Conservation (phyloP, 2,113 vertebrate genomes). For the Sinocyclocheilus maitianheensis region DNA sequence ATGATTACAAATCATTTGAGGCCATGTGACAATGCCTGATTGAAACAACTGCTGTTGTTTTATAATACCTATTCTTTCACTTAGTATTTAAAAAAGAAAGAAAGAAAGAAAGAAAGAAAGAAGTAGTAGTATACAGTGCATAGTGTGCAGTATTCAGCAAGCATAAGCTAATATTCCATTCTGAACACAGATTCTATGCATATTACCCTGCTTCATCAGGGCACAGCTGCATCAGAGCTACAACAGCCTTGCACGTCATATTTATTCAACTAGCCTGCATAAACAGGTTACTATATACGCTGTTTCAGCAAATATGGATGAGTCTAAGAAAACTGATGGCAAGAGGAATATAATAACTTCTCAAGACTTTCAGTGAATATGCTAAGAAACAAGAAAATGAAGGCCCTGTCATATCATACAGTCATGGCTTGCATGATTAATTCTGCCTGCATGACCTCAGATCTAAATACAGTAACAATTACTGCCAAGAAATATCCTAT, state of each 20-base stretch:
- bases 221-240: neutral
- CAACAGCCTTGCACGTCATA: neutral
- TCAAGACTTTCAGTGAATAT: neutral
- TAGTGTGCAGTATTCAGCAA: neutral
- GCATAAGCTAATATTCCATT: neutral
- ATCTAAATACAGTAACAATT: neutral
- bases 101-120: neutral
- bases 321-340: neutral
- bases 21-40: neutral
- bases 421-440: neutral
- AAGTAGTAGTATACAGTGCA: neutral
- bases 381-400: neutral
- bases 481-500: neutral
- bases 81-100: neutral
- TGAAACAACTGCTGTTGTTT: neutral
- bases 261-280: slow-evolving; percentile 6
- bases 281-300: slow-evolving; percentile 13
- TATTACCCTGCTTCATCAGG: neutral
- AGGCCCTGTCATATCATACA: neutral
- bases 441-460: neutral
- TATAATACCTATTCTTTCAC: neutral
- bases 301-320: slow-evolving; percentile 15
- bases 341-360: neutral
- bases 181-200: neutral
- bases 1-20: neutral